Conservation (phyloP, 2,113 vertebrate genomes). For the Glaucomys volans region DNA sequence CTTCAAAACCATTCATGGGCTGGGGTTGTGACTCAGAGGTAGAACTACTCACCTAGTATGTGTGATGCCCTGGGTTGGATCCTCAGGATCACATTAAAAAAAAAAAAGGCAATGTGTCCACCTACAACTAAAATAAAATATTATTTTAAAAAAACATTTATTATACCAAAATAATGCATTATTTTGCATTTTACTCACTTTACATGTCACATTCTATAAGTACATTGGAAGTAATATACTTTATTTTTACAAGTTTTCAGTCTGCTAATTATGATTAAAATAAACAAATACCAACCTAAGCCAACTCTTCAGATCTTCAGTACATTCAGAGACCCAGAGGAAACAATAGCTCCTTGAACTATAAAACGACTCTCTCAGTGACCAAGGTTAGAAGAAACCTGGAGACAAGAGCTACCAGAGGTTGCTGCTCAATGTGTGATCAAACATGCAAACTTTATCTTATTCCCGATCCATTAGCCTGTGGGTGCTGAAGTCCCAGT, state of each 20-base stretch:
- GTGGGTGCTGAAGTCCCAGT: neutral
- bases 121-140: too few relatives aligned
- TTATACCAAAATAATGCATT: neutral
- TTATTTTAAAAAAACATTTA: too few relatives aligned
- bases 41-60: too few relatives aligned
- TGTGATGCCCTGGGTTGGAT: too few relatives aligned
- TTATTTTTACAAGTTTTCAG: neutral
- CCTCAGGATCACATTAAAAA: too few relatives aligned
- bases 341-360: neutral
- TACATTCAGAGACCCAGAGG: neutral
- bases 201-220: neutral
- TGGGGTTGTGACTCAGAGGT: too few relatives aligned
- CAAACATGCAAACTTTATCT: neutral
- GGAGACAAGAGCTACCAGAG: neutral
- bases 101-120: too few relatives aligned
- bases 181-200: neutral
- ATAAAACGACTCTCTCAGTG: neutral
- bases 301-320: neutral
- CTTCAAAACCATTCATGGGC: neutral
- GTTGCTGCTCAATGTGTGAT: neutral
- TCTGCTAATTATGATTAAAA: conserved; percentile 20
- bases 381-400: neutral
- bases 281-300: neutral
- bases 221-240: neutral
- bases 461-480: neutral